Conservation (phyloP, 2,797 vertebrate species). For the Etheostoma nigrum region DNA sequence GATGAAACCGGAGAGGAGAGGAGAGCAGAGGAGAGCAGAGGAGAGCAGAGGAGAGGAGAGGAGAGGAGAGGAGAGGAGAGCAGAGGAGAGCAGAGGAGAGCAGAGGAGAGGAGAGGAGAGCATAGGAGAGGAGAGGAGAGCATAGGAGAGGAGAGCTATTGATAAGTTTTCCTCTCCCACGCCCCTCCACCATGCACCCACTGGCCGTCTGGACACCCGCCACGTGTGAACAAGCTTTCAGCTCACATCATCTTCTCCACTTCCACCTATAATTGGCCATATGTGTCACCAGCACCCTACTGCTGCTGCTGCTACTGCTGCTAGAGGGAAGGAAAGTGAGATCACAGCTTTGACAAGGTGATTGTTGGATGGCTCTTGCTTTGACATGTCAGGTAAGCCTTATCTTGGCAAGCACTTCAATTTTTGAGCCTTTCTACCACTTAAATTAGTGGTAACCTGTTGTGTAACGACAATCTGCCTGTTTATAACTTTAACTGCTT, state of each 20-base stretch:
- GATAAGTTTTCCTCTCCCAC: constrained; percentile 68
- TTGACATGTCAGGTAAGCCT: constrained; percentile 67
- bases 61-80: constrained; percentile 35
- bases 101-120: constrained; percentile 30
- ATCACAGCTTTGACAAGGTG: constrained; percentile 82
- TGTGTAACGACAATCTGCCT: constrained; percentile 8
- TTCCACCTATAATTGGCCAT: constrained; percentile 87
- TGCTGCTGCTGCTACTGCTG: constrained; percentile 57
- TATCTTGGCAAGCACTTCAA: constrained; percentile 43
- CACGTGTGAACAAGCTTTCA: constrained; percentile 86
- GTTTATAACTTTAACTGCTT: constrained; percentile 32
- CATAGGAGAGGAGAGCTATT: constrained; percentile 49
- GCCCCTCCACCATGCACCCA: constrained; percentile 55
- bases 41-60: constrained; percentile 27
- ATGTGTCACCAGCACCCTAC: constrained; percentile 82
- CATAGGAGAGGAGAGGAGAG: neutral
- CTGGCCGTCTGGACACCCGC: constrained; percentile 79
- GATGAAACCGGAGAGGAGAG: constrained; percentile 38
- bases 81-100: too few species aligned
- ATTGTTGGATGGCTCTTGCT: constrained; percentile 66
- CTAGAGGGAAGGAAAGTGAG: constrained; percentile 57
- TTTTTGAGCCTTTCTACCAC: constrained; percentile 9
- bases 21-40: constrained; percentile 7
- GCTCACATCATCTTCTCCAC: constrained; percentile 83
- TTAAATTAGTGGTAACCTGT: constrained; percentile 38